Percentiles rank a stretch among this genome's conserved stretches.
Conservation (phyloP, 2,797 vertebrate species). For the Gallinago nigripennis region DNA sequence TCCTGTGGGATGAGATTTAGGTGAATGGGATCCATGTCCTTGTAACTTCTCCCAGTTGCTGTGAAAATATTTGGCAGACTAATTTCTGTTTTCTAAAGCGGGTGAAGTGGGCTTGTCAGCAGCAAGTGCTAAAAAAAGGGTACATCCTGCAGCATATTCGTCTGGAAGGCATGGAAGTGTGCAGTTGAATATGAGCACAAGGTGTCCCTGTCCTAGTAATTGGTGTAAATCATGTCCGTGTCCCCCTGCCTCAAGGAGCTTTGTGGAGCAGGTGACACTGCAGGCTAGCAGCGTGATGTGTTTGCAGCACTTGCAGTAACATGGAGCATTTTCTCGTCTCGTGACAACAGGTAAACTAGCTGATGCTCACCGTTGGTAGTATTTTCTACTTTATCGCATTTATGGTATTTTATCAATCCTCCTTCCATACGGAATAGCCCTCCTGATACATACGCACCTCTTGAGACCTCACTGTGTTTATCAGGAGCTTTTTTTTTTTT, state of each 20-base stretch:
- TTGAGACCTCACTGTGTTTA: neutral
- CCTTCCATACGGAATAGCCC: neutral
- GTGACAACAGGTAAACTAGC: neutral
- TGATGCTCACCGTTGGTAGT: neutral
- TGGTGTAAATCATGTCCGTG: neutral
- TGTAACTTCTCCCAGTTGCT: neutral
- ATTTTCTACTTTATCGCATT: neutral
- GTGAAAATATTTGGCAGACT: neutral
- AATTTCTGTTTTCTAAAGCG: neutral
- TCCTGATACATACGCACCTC: accelerated
- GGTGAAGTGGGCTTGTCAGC: neutral
- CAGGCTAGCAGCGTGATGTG: neutral
- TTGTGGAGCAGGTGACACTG: neutral
- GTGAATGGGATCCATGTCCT: neutral
- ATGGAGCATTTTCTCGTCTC: accelerated
- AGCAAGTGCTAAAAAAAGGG: neutral
- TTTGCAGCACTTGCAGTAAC: neutral
- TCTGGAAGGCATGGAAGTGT: too few species aligned
- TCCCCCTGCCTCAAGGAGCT: neutral
- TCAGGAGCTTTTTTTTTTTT: neutral
- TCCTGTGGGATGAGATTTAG: neutral
- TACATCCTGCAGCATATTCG: neutral
- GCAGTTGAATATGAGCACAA: neutral
- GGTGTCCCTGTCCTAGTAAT: neutral
- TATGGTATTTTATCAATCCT: neutral